Base-by-base conservation (phyloP, 2,797 vertebrate species). In the Urosaurus nigricauda region DNA sequence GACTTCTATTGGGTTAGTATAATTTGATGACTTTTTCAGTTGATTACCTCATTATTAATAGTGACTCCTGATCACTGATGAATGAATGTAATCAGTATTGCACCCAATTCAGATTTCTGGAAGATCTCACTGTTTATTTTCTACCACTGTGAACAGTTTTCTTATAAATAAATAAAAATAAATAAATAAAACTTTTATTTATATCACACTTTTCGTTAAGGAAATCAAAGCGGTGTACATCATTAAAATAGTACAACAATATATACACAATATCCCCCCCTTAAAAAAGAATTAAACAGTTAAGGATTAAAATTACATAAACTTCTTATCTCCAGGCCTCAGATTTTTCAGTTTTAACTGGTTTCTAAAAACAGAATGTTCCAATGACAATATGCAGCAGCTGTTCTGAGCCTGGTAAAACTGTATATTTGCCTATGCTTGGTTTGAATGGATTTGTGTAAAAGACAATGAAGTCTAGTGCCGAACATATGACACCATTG, bases 401-500 rank as follows among this genome's bases (percentile, higher is more conserved):
- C 47, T 4, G 2, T 71, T 43, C 9, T 51, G 70, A 56, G 60
- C 63, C 60, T 51, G 8, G n/a, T 21, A 26, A 77, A 88, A 84
- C 40, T 37, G 43, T 75, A 56, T 17, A 84, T 84, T 83, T 78
- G 73, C 17, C 60, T 26, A 68, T 84, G 63, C 60, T 70, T 51
- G 32, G 26, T 79, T 77, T 83, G 87, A 77, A 83, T 19, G 37
- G 77, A 71, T 70, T 79, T 80, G 63, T 35, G 43, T 70, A 87
- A 87, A 26, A 37, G 43, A 26, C 53, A 40, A 53, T 5, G 32
- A 73, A 53, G 51, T 47, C 8, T n/a, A n/a, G 5, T 77, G 51
- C 24, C 40, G 32, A 77, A 51, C 60, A 83, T 60, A 83, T 73
- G 26, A 65, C 47, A 75, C 9, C 65, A 83, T 19, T 88, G 79